These are phyloP conservation scores for Pholis gunnellus DNA, from an alignment of 2,113 vertebrate genomes.

Conservation along the genomic window DNA sequence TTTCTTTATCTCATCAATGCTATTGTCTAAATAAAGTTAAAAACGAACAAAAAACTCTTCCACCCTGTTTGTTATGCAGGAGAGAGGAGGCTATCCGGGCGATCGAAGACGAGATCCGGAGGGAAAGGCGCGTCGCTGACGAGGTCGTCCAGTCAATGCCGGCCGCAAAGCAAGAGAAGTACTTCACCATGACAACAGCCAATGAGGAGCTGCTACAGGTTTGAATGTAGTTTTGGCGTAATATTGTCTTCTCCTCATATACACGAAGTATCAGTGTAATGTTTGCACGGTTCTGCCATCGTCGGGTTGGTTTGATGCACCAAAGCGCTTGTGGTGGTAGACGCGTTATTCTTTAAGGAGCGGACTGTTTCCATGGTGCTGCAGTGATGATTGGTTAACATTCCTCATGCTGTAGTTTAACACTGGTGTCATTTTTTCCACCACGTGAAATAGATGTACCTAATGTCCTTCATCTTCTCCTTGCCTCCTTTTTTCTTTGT, in stretches of 20 bases:
- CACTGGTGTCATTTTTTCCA: neutral
- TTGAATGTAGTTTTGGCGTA: neutral
- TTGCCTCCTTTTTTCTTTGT: neutral
- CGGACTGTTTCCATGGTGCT: neutral
- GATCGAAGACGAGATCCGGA: constrained; percentile 89
- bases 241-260: neutral
- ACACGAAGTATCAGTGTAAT: neutral
- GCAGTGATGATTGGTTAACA: neutral
- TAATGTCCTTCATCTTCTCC: neutral
- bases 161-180: constrained; percentile 88
- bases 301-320: too few species aligned
- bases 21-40: neutral
- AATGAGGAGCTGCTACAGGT: constrained; percentile 95
- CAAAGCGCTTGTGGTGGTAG: neutral
- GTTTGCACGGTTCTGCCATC: neutral
- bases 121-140: constrained; percentile 89
- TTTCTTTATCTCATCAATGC: neutral
- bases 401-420: neutral
- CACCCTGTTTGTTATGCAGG: constrained; percentile 71
- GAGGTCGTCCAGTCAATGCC: constrained; percentile 92
- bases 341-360: neutral
- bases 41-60: neutral
- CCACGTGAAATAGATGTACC: neutral
- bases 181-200: constrained; percentile 88
- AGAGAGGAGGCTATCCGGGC: constrained; percentile 90